phyloP scores from a whole-genome alignment of 2,113 vertebrate genomes.

The Syngnathus floridae region DNA sequence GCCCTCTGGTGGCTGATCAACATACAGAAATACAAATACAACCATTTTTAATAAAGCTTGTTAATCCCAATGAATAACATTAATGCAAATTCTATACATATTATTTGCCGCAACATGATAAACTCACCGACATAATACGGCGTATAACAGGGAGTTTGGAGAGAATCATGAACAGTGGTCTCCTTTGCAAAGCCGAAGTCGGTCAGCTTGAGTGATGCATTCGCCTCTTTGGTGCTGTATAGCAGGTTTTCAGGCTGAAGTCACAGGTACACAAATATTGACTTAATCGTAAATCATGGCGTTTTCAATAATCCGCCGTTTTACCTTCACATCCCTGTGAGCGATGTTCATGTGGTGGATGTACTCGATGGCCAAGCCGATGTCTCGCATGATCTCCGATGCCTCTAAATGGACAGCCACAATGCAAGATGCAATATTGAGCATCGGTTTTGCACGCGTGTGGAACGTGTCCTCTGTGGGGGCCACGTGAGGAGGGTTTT shows the following conservation, averaged over 20 bases:
- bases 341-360: constrained; percentile 85
- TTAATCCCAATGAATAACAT: too few relatives aligned
- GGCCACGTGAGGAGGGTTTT: not conserved
- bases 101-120: not conserved
- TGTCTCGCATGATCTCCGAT: constrained; percentile 86
- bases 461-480: not conserved
- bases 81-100: too few relatives aligned
- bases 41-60: too few relatives aligned
- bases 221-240: constrained; percentile 82
- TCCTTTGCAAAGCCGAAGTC: constrained; percentile 95
- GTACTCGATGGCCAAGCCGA: constrained; percentile 84
- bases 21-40: not conserved
- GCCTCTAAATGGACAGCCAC: constrained; percentile 72
- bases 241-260: constrained; percentile 86
- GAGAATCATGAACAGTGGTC: constrained; percentile 76
- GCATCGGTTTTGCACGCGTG: not conserved
- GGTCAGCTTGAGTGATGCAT: constrained; percentile 83
- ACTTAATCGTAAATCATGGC: not conserved
- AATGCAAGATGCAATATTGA: not conserved
- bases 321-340: constrained; percentile 88
- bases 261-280: not conserved
- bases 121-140: constrained; percentile 62
- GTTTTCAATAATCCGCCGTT: not conserved
- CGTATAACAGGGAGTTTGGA: constrained; percentile 64
- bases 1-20: not conserved